Base-by-base conservation (phyloP, 2,113 vertebrate species). In the Myrmecophaga tridactyla region DNA sequence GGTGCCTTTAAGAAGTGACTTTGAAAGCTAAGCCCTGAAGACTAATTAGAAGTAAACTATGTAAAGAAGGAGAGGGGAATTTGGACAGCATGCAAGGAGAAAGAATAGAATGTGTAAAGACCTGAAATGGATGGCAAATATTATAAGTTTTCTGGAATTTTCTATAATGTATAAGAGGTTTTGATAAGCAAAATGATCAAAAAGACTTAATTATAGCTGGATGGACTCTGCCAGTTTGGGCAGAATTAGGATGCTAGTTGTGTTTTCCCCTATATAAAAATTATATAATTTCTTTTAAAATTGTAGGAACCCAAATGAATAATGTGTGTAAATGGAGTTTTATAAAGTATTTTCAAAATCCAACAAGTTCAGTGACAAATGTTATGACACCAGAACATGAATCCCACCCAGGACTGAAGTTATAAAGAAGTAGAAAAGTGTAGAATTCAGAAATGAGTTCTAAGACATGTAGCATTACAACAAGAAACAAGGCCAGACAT, bases 401-500 rank as follows among this genome's bases (percentile, higher is more conserved):
- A 72, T 29, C 58, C 31, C 34, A 83, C 58, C 31, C 34, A 83
- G 56, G 31, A 53, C 2, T 48, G 46, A 89, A 86, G 90, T 82
- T 80, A 92, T 43, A 23, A 62, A 88, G 5, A 73, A 0, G n/a
- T 25, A 76, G 36, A 56, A 62, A 48, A 73, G 3, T 17, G 6
- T n/a, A 31, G 51, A 7, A 93, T 36, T 92, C 43, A 93, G 39
- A 81, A 92, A 58, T 67, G 29, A 94, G 29, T 89, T 51, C 43
- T 72, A 60, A 85, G 25, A 60, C 20, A 31, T 46, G 7, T 46
- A 48, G 23, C 94, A 96, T 9, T 41, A 21, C 39, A 81, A 94
- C 60, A 93, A 94, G 60, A 94, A 91, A 80, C 15, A 29, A 95
- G 81, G 88, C 83, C 84, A 97, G 95, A 69, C 94, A 97, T 87